Base-by-base conservation (phyloP, 2,113 vertebrate species). In the Atlantisia rogersi region DNA sequence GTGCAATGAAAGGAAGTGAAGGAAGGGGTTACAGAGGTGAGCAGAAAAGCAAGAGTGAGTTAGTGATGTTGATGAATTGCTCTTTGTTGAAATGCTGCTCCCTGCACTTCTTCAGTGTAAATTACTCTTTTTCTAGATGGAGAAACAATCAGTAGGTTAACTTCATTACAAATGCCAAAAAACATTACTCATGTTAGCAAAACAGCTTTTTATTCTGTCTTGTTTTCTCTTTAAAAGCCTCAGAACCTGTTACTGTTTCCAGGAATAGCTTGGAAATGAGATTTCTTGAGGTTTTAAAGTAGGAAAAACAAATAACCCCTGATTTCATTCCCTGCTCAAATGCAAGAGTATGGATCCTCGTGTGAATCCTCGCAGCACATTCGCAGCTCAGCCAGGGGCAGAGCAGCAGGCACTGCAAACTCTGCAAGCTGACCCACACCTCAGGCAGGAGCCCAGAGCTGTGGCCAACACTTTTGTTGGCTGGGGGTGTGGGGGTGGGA, bases 331-430 rank as follows among this genome's bases (percentile, higher is more conserved):
- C 18, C 16, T 25, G 44, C 32, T 75, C 44, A 86, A 81, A 78
- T 12, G 22, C 53, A 73, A 35, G 35, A 44, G 16, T 31, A 14
- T 13, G 15, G 26, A 68, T 58, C 62, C 44, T 60, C 53, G 6
- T 12, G 10, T 69, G 55, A 81, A 32, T 78, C 81, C 42, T 63
- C 52, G 19, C 24, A 15, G 32, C 35, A n/a, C 0, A 1, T 60
- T 63, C 2, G 4, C 53, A 65, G 62, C 48, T 71, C 44, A 2
- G 1, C 3, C 1, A 2, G 39, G 25, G 31, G 21, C 0, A 0
- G 77, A 89, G 81, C 35, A 85, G 56, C 29, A 77, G 44, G 52
- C 17, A 31, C 15, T 58, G 44, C 46, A 79, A 62, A 55, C 12
- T 0, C 0, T 32, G 32, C 22, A 20, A 81, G 39, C 31, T 83